Base-by-base conservation (phyloP, 35 echinoderm and acorn worm genomes). In the Ophioderma brevispina region DNA sequence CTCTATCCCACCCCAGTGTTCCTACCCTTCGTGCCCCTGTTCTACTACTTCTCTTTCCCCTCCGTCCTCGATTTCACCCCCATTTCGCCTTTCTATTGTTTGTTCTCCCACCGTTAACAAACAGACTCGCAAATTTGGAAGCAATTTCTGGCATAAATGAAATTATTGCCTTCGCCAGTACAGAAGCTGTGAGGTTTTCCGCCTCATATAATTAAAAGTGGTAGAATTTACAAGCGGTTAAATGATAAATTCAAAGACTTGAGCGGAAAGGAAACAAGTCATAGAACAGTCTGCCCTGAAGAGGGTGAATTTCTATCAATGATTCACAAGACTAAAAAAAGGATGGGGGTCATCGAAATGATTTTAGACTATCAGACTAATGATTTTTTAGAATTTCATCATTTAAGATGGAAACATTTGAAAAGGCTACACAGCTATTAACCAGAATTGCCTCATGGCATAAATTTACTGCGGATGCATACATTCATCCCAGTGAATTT, bases 381-480 rank as follows among this genome's bases (percentile, higher is more conserved):
- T 52, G 46, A 52, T 8, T 21, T 11, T 52, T 52, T 52, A 21
- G 46, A 52, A 21, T 52, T 11, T 21, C 46, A 52, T 21, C 46
- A 52, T 52, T 52, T 52, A 52, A 52, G n/a, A 70, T 70, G 59
- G 59, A 70, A 25, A 70, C 59, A 2, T 70, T 70, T 18, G 17
- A 70, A 25, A 13, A n/a, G n/a, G 59, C 59, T 15, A 18, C 28
- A 70, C 15, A 25, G 59, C 23, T 70, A 70, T 4, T 25, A 8
- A 6, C 15, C 2, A 70, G n/a, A 70, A 8, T 25, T 8, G 2
- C n/a, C n/a, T 25, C 59, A 83, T 46, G 81, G 25, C 81, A 23
- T 52, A 0, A n/a, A 83, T 52, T 0, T n/a, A n/a, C 81, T 96
- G 40, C 84, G 92, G 94, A 96, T 42, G 94, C 94, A 18, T 93